phyloP scores from a whole-genome alignment of 2,797 vertebrate genomes.

The Cuculus canorus region DNA sequence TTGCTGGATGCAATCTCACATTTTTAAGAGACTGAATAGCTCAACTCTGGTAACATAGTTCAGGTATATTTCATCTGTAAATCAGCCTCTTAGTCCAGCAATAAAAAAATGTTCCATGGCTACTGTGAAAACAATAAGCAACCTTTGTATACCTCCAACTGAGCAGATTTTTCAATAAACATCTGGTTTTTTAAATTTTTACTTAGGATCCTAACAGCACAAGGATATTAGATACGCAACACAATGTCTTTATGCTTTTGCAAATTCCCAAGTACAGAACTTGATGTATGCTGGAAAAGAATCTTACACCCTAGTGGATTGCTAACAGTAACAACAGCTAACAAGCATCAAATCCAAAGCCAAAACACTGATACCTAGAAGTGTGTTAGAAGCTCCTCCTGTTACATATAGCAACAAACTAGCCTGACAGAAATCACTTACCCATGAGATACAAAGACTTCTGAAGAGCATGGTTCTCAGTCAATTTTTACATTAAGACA shows the following conservation, averaged over 20 bases:
- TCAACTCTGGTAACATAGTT: neutral
- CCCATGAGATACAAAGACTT: neutral
- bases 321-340: neutral
- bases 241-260: neutral
- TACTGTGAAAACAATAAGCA: neutral
- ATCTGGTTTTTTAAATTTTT: neutral
- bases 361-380: neutral
- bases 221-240: neutral
- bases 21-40: neutral
- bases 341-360: neutral
- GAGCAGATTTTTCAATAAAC: neutral
- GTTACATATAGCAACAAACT: neutral
- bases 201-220: neutral
- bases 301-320: neutral
- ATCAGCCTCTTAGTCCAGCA: neutral
- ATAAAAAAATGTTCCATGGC: neutral
- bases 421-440: neutral
- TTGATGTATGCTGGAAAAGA: neutral
- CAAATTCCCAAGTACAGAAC: neutral
- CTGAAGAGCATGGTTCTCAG: neutral
- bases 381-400: neutral
- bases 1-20: neutral
- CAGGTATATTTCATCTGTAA: neutral
- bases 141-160: neutral
- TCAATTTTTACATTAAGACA: neutral